Percentiles rank a stretch among this genome's conserved stretches.
These are phyloP conservation scores for Archocentrus centrarchus DNA, from an alignment of 2,113 vertebrate genomes.

Conservation along the genomic window DNA sequence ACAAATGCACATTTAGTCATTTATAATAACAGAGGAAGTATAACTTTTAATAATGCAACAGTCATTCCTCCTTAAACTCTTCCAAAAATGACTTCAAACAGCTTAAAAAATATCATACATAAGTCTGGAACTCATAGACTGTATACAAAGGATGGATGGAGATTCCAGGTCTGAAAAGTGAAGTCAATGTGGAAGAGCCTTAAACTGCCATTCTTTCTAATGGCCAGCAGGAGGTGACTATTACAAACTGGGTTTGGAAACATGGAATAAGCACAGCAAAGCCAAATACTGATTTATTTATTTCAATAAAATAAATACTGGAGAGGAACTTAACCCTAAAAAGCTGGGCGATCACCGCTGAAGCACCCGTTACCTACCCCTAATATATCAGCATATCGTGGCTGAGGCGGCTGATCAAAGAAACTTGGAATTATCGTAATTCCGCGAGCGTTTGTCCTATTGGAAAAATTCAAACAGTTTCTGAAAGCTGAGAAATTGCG, in stretches of 20 bases:
- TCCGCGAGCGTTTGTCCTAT: no score
- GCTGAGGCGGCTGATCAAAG: no score
- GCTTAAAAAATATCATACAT: background rate
- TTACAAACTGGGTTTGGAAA: background rate
- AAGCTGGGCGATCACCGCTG: no score
- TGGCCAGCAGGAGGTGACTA: background rate
- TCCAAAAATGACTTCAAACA: background rate
- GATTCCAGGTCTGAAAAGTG: background rate
- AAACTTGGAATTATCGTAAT: no score
- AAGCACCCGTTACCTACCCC: no score
- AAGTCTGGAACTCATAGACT: background rate
- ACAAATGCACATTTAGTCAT: background rate
- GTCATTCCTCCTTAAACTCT: background rate
- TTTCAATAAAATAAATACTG: background rate
- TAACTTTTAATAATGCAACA: background rate
- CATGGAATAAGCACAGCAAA: background rate
- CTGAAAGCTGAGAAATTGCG: no score
- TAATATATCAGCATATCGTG: no score
- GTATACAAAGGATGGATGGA: background rate
- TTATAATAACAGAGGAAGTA: background rate
- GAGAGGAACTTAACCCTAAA: background rate
- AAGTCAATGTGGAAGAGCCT: background rate
- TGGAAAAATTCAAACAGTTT: no score
- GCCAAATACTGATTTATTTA: background rate
- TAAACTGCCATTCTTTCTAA: background rate